Evolutionary conservation across 2,113 vertebrate species (phyloP).

Genomic region (Cariama cristata): DNA sequence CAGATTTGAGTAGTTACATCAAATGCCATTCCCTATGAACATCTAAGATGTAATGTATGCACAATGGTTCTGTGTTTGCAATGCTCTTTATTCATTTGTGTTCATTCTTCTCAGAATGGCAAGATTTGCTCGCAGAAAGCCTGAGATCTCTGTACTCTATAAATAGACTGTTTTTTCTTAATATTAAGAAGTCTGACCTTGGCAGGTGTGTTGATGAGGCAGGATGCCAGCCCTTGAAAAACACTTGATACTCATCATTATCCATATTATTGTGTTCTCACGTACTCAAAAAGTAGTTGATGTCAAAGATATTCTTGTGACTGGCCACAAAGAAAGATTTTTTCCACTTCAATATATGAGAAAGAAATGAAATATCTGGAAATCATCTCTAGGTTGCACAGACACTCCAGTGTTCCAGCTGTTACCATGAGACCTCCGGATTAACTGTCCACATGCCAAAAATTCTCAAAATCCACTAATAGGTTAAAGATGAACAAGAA

Average conservation of each 20-base stretch:
- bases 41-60: background rate
- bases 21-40: background rate
- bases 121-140: background rate
- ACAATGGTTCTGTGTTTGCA: background rate
- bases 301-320: background rate
- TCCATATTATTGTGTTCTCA: background rate
- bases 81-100: background rate
- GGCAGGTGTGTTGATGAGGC: background rate
- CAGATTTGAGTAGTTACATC: background rate
- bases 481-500: constrained; percentile 25
- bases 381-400: background rate
- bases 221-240: background rate
- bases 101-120: background rate
- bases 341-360: background rate
- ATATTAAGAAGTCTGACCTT: background rate
- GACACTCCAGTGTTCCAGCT: background rate
- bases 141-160: background rate
- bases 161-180: background rate
- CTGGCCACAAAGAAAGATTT: background rate
- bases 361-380: background rate
- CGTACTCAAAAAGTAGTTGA: background rate
- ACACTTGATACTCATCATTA: background rate
- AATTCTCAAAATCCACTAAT: constrained; percentile 32
- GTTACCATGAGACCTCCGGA: background rate
- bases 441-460: background rate